phyloP scores from a whole-genome alignment of 2,113 vertebrate species.

The Silurus asotus region DNA sequence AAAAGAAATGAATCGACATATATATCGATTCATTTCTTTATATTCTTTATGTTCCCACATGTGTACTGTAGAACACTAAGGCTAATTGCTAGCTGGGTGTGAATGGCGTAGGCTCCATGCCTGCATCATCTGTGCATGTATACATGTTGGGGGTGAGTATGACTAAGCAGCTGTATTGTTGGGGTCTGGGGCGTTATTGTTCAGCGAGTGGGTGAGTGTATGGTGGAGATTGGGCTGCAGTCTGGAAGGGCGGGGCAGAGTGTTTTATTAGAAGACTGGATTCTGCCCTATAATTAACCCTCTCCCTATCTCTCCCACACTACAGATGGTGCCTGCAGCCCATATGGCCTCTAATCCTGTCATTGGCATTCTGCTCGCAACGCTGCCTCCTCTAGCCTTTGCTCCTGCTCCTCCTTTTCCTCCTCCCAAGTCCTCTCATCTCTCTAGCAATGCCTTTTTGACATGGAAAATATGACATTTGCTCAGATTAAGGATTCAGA shows the following conservation, averaged over 20 bases:
- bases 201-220: slow-evolving; percentile 64
- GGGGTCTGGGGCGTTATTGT: slow-evolving; percentile 59
- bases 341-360: slow-evolving; percentile 83
- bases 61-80: not conserved
- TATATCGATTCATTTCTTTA: not conserved
- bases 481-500: slow-evolving; percentile 41
- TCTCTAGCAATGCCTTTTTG: slow-evolving; percentile 57
- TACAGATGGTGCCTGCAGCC: slow-evolving; percentile 80
- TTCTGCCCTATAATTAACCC: slow-evolving; percentile 81
- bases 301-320: slow-evolving; percentile 76
- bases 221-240: slow-evolving; percentile 67
- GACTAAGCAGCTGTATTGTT: slow-evolving; percentile 59
- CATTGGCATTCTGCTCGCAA: slow-evolving; percentile 76
- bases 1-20: not conserved
- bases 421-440: slow-evolving; percentile 32
- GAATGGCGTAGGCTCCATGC: slow-evolving; percentile 8
- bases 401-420: slow-evolving; percentile 47
- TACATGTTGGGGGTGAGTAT: slow-evolving; percentile 35
- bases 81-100: slow-evolving; percentile 24
- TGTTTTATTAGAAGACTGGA: slow-evolving; percentile 70
- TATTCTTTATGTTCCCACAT: not conserved
- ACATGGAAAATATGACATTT: slow-evolving; percentile 60
- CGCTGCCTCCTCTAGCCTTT: slow-evolving; percentile 63
- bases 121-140: slow-evolving; percentile 38
- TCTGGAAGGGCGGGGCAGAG: slow-evolving; percentile 58